Conservation (phyloP, 2,797 vertebrate species). For the Melanotaenia parkinsoni region DNA sequence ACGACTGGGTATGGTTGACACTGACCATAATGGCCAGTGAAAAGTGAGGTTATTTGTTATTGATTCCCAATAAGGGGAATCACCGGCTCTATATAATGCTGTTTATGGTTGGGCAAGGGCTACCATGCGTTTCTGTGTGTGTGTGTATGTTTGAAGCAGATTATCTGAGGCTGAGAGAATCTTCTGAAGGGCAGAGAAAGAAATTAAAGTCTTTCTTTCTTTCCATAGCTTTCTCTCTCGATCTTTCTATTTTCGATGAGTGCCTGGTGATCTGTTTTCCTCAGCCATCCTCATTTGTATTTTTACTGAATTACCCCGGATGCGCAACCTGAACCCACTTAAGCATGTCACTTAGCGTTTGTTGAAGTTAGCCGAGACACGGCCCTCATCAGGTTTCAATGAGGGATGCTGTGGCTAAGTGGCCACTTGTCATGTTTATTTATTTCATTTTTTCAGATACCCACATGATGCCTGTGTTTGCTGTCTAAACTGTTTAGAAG, state of each 20-base stretch:
- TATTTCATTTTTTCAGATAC: constrained; percentile 78
- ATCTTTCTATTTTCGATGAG: constrained; percentile 73
- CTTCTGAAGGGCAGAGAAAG: constrained; percentile 63
- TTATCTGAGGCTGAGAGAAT: constrained; percentile 43
- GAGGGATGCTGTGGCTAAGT: constrained; percentile 82
- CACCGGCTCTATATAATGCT: constrained; percentile 76
- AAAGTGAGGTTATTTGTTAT: constrained; percentile 87
- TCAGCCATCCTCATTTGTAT: constrained; percentile 83
- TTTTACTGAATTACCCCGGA: constrained; percentile 86
- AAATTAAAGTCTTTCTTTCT: constrained; percentile 50
- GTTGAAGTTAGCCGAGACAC: constrained; percentile 81
- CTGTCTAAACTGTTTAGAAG: constrained; percentile 73
- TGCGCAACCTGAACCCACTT: constrained; percentile 87
- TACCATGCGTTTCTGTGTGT: constrained; percentile 20
- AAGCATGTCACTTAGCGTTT: constrained; percentile 86
- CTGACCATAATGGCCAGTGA: constrained; percentile 81
- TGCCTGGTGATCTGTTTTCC: constrained; percentile 77
- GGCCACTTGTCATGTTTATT: constrained; percentile 86
- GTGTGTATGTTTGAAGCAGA: constrained; percentile 22
- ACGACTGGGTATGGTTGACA: constrained; percentile 69
- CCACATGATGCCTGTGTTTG: constrained; percentile 60
- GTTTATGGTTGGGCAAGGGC: constrained; percentile 70
- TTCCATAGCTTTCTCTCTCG: constrained; percentile 17
- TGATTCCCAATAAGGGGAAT: constrained; percentile 85
- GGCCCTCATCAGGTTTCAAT: constrained; percentile 82